Evolutionary conservation across 2,888 invertebrate genomes (phyloP).

Genomic region (Frankliniella intonsa): DNA sequence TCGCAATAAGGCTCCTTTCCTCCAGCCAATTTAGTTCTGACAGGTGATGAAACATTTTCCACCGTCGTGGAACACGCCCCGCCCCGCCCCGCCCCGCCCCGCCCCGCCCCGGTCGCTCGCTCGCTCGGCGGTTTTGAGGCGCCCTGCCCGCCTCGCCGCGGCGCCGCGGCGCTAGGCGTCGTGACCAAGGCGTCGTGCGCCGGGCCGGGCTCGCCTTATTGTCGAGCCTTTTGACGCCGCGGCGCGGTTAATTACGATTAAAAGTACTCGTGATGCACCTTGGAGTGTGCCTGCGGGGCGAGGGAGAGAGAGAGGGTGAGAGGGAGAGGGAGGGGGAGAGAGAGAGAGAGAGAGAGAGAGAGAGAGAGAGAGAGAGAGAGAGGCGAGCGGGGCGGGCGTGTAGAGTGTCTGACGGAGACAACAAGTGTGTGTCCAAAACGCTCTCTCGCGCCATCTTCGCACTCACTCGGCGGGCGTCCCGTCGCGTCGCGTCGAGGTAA

Average conservation of each 20-base stretch:
- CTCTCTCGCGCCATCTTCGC: no score
- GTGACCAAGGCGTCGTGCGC: neutral
- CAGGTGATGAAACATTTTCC: slow-evolving; percentile 5
- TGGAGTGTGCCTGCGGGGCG: neutral
- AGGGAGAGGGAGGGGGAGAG: neutral
- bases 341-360: neutral
- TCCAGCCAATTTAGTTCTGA: neutral
- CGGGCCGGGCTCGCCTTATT: neutral
- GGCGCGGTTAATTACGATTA: neutral
- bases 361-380: neutral
- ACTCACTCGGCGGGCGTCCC: no score
- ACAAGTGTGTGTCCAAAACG: no score
- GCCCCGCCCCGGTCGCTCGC: no score
- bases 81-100: no score
- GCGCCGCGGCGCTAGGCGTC: neutral
- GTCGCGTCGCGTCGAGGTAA: no score
- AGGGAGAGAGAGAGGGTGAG: neutral
- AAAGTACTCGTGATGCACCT: neutral
- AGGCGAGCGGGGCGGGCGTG: no score
- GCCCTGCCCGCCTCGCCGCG: no score
- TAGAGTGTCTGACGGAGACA: no score
- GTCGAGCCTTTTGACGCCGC: slow-evolving; percentile 1
- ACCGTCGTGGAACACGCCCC: neutral
- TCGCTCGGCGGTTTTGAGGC: no score
- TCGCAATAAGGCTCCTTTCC: no score